These are phyloP conservation scores for Gadus macrocephalus DNA, from an alignment of 2,113 vertebrate genomes.

Conservation along the genomic window DNA sequence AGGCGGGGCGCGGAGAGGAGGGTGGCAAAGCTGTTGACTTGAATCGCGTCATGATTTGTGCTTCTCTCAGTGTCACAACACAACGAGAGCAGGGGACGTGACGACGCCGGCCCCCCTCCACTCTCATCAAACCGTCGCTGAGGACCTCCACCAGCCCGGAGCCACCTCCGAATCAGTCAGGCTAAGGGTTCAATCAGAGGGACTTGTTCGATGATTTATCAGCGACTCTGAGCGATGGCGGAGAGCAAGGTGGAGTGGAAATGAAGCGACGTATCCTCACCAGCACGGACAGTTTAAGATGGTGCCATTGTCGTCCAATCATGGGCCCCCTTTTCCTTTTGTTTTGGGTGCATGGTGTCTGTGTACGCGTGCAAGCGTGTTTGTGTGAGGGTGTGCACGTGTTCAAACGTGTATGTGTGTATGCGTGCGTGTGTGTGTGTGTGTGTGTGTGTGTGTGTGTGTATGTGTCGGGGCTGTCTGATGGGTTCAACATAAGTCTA, in stretches of 20 bases:
- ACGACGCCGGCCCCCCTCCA: background rate
- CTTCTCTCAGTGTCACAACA: background rate
- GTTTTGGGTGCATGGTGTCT: constrained; percentile 5
- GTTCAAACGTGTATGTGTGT: no score
- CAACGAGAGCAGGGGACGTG: background rate
- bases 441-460: no score
- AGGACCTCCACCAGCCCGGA: constrained; percentile 2
- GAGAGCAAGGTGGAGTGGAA: background rate
- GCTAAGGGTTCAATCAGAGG: constrained; percentile 8
- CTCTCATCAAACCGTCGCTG: background rate
- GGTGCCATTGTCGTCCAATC: constrained; percentile 7
- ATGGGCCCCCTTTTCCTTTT: constrained; percentile 9
- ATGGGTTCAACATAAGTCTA: background rate
- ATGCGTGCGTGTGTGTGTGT: no score
- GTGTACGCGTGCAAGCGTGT: no score
- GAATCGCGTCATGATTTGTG: background rate
- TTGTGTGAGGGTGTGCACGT: no score
- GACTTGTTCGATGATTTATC: background rate
- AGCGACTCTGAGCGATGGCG: background rate
- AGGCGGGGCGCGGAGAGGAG: background rate
- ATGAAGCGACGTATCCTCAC: background rate
- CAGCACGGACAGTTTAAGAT: background rate
- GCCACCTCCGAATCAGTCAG: constrained; percentile 11
- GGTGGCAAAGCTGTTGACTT: background rate
- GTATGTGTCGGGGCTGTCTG: no score